Percentiles rank a stretch among this genome's conserved stretches.
These are phyloP conservation scores for Pediacus dermestoides DNA, from an alignment of 2,888 invertebrate genomes.

Conservation along the genomic window DNA sequence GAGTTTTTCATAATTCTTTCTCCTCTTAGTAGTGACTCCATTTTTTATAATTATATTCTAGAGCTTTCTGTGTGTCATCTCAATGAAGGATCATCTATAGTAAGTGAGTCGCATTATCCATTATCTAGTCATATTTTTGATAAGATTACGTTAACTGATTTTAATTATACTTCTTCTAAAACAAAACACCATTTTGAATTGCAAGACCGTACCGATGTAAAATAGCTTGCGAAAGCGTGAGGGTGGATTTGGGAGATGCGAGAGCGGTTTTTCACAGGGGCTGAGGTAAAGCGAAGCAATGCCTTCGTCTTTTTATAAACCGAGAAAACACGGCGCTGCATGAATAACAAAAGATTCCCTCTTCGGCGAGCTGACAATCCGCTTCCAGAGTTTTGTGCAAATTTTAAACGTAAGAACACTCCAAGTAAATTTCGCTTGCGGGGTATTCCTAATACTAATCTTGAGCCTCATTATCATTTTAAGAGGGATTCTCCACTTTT, in stretches of 20 bases:
- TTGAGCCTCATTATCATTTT: constrained; percentile 33
- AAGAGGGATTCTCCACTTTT: constrained; percentile 21
- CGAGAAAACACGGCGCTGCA: constrained; percentile 41
- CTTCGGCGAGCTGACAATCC: constrained; percentile 33
- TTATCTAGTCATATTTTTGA: too few species aligned
- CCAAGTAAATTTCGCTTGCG: constrained; percentile 30
- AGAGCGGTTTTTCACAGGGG: constrained; percentile 19
- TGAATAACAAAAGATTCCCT: constrained; percentile 45
- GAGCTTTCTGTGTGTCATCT: too few species aligned
- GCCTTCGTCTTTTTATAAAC: constrained; percentile 40
- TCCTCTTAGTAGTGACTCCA: too few species aligned
- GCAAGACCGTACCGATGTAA: constrained; percentile 21
- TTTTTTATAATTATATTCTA: too few species aligned
- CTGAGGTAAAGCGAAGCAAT: constrained; percentile 25
- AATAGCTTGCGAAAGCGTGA: constrained; percentile 22
- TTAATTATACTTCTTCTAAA: too few species aligned
- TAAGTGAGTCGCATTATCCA: too few species aligned
- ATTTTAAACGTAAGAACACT: constrained; percentile 35
- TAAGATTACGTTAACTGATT: too few species aligned
- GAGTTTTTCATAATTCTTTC: too few species aligned
- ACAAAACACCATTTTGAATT: constrained; percentile 4
- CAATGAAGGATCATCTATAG: too few species aligned
- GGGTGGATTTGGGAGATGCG: constrained; percentile 22
- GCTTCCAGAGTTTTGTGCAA: constrained; percentile 40
- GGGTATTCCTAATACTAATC: constrained; percentile 32